Conservation (phyloP, 2,113 vertebrate species). For the Stictonetta naevosa region DNA sequence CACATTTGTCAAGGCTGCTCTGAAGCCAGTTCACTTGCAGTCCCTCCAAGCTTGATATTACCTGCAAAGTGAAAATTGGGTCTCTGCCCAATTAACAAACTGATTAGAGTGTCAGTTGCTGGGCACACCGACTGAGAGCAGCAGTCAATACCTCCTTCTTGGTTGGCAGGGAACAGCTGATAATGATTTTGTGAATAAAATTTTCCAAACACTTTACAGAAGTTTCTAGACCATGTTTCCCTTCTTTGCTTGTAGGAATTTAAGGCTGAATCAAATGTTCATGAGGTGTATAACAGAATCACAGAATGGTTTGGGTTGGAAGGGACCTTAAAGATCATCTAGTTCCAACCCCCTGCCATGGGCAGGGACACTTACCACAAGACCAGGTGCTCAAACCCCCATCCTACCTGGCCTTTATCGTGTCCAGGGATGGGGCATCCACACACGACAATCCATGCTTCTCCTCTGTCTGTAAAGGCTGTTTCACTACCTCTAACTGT, state of each 20-base stretch:
- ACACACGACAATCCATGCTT: neutral
- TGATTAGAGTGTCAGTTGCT: neutral
- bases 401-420: too few species aligned
- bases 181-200: neutral
- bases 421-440: too few species aligned
- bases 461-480: neutral
- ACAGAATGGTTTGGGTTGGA: too few species aligned
- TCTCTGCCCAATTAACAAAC: neutral
- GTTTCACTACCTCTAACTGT: neutral
- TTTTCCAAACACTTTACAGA: neutral
- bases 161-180: neutral
- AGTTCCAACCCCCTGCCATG: too few species aligned
- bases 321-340: too few species aligned
- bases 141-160: neutral
- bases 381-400: too few species aligned
- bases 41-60: neutral
- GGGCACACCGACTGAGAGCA: neutral
- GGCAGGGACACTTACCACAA: too few species aligned
- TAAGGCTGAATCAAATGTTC: neutral
- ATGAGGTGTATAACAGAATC: neutral
- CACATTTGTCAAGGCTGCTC: neutral
- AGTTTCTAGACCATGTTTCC: neutral
- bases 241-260: neutral
- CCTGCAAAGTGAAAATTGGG: slow-evolving; percentile 24
- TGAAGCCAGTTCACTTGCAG: neutral